These are phyloP conservation scores for Catotricha subobsoleta DNA, from an alignment of 2,888 invertebrate genomes.

Conservation along the genomic window DNA sequence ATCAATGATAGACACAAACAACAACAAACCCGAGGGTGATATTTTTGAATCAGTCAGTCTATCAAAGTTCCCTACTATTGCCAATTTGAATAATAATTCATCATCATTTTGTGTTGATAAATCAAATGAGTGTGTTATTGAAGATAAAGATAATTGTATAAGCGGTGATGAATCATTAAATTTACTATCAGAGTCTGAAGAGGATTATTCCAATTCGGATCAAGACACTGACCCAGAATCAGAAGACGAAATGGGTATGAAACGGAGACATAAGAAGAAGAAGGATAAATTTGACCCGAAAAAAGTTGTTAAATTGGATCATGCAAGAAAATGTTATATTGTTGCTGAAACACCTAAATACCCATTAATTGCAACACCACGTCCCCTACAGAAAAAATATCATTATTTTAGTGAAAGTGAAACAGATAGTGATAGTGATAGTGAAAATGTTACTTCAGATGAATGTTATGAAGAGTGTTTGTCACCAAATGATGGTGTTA, in stretches of 20 bases:
- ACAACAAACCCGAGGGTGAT: neutral
- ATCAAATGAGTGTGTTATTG: constrained; percentile 23
- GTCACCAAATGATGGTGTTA: constrained; percentile 20
- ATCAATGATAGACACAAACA: neutral
- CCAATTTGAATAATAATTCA: constrained; percentile 31
- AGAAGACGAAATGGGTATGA: constrained; percentile 13
- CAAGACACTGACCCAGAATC: constrained; percentile 22
- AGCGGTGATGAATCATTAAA: constrained; percentile 7
- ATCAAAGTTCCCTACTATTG: constrained; percentile 31
- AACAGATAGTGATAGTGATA: constrained; percentile 29
- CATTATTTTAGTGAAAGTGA: constrained; percentile 31
- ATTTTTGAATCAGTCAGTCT: constrained; percentile 16
- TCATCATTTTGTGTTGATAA: constrained; percentile 29
- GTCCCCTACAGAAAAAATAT: constrained; percentile 37
- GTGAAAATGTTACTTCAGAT: constrained; percentile 14
- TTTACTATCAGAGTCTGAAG: constrained; percentile 10
- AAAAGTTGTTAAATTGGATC: constrained; percentile 28
- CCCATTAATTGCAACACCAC: constrained; percentile 41
- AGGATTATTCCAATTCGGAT: constrained; percentile 23
- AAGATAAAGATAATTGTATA: constrained; percentile 11
- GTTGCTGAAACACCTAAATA: constrained; percentile 37
- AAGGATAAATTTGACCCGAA: constrained; percentile 26
- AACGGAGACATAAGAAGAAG: constrained; percentile 19
- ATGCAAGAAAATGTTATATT: constrained; percentile 28
- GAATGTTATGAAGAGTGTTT: constrained; percentile 12